Evolutionary conservation across 2,888 invertebrate genomes (phyloP).

Genomic region (Diplazon laetatorius): DNA sequence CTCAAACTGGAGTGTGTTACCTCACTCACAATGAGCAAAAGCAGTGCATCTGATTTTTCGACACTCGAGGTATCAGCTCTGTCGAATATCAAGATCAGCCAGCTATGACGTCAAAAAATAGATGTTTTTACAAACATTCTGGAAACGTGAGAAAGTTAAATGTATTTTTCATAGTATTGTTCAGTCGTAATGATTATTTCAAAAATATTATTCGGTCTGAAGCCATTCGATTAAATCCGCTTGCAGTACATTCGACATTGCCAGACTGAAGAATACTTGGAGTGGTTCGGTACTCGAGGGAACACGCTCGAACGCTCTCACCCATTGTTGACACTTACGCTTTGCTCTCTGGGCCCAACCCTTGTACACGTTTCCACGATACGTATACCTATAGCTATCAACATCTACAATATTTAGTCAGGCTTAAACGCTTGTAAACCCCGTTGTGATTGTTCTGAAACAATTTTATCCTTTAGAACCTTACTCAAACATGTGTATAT

Average conservation of each 20-base stretch:
- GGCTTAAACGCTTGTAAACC: constrained; percentile 29
- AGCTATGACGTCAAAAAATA: no score
- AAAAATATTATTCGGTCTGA: no score
- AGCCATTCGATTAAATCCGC: no score
- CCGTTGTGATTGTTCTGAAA: constrained; percentile 22
- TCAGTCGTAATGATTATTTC: no score
- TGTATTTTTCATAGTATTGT: no score
- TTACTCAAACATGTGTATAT: neutral
- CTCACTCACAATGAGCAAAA: no score
- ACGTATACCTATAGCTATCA: constrained; percentile 5
- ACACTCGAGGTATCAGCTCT: no score
- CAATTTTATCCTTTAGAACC: constrained; percentile 2
- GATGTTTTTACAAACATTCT: no score
- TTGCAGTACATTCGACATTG: neutral
- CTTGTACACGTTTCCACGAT: constrained; percentile 37
- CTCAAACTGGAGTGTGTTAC: no score
- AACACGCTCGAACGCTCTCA: constrained; percentile 13
- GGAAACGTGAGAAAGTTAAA: no score
- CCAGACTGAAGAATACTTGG: constrained; percentile 1
- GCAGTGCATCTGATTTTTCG: no score
- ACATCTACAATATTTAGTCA: constrained; percentile 53
- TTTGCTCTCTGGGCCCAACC: constrained; percentile 25
- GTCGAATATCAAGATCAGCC: no score
- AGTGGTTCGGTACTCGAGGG: constrained; percentile 21
- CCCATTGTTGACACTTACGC: constrained; percentile 13